Conservation (phyloP, 1,140 invertebrate species). For the Leptonema lineaticorne region DNA sequence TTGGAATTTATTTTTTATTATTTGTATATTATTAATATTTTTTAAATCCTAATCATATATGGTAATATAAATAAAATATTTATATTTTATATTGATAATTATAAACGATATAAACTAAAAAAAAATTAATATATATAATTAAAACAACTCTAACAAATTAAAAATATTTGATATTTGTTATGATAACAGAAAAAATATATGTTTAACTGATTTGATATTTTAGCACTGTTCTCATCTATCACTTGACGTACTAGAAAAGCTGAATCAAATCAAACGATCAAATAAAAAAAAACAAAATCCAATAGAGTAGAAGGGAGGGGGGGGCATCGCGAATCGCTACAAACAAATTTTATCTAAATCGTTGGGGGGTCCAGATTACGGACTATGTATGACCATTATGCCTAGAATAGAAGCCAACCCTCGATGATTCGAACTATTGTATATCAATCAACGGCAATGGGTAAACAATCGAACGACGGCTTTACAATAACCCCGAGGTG, state of each 20-base stretch:
- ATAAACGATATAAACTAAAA: too few species aligned
- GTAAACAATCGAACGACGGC: conserved; percentile 20
- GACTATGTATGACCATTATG: conserved; percentile 25
- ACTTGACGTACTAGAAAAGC: neutral
- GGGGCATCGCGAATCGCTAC: conserved; percentile 17
- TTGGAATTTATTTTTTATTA: too few species aligned
- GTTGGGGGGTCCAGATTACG: neutral
- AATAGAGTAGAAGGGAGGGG: too few species aligned
- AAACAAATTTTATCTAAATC: conserved; percentile 36
- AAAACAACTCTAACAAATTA: too few species aligned
- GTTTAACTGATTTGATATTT: too few species aligned
- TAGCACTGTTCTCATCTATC: neutral
- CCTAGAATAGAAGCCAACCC: neutral
- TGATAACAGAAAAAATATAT: too few species aligned
- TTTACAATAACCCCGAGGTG: conserved; percentile 29
- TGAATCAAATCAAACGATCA: neutral
- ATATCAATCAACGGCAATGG: conserved; percentile 33
- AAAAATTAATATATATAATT: too few species aligned
- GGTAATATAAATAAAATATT: too few species aligned
- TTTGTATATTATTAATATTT: too few species aligned
- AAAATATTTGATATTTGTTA: too few species aligned
- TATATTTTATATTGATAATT: too few species aligned
- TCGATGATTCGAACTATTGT: conserved; percentile 27
- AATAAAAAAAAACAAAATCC: neutral
- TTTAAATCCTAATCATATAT: too few species aligned